Evolutionary conservation across 2,888 invertebrate genomes (phyloP).

Genomic region (Trichopoda pennipes): DNA sequence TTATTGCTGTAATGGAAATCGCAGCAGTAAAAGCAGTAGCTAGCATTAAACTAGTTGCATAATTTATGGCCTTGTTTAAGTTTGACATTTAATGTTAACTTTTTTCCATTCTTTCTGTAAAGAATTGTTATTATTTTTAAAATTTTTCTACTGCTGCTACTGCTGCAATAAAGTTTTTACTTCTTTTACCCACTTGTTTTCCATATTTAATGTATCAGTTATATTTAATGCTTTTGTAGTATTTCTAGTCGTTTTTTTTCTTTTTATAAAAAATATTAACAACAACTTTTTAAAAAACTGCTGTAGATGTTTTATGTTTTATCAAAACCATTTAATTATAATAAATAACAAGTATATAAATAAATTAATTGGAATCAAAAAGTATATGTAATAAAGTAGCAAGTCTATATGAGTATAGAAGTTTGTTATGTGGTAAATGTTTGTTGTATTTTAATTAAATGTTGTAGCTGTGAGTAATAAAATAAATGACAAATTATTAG

Average conservation of each 20-base stretch:
- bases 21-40: background rate
- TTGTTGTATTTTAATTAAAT: too few species aligned
- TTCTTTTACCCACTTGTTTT: background rate
- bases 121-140: background rate
- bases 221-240: background rate
- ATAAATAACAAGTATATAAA: conserved; percentile 10
- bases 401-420: background rate
- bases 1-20: background rate
- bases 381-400: background rate
- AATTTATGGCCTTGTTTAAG: conserved; percentile 64
- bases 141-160: background rate
- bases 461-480: too few species aligned
- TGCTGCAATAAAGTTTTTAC: background rate
- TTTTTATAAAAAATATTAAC: conserved; percentile 1
- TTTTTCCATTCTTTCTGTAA: conserved; percentile 24
- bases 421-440: background rate
- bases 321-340: conserved; percentile 53
- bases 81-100: conserved; percentile 64
- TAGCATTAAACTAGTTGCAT: conserved; percentile 53
- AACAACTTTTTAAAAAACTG: conserved; percentile 22
- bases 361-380: conserved; percentile 12
- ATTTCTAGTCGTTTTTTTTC: background rate
- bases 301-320: conserved; percentile 27
- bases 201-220: background rate
- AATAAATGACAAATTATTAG: too few species aligned